Base-by-base conservation (phyloP, 1,140 invertebrate genomes). In the Pantala flavescens region DNA sequence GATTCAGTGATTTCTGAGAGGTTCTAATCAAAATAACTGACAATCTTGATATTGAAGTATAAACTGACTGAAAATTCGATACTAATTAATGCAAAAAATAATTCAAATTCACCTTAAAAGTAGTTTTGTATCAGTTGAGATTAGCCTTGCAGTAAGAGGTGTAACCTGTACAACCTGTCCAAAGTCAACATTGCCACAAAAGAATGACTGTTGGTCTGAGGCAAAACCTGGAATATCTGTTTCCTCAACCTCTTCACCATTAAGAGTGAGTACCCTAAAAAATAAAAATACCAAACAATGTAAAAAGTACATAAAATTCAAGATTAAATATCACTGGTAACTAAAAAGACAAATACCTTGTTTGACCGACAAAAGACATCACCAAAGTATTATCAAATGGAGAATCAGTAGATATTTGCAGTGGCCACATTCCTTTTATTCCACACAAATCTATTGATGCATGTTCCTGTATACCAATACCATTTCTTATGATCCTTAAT, bases 401-500 rank as follows among this genome's bases (percentile, higher is more conserved):
- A 0, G 83, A 84, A 43, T 84, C 85, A 7, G 87, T 87, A 7
- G 89, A 88, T 16, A 96, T 86, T 77, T 91, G 92, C 10, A 98
- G 84, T 0, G 96, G 92, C 95, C 96, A 98, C 88, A 98, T 96
- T 75, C 96, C 97, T 85, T 98, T 98, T 72, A 99, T 98, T 36
- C 97, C 96, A 19, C 93, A 90, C 74, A 99, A 85, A 86, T 99
- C 98, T 78, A 99, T 98, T 72, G 91, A 95, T 0, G 97, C 97
- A 83, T 97, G 93, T 82, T 99, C 97, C 81, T 98, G 95, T 73
- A 98, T 98, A 7, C 96, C 97, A 81, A 98, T 98, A 1, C 97
- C 97, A 84, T 98, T 98, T 76, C 97, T 88, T 74, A 99, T 99
- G 72, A 99, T 98, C 72, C 97, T 87, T 19, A 99, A 85, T 0